Base-by-base conservation (phyloP, 1,140 invertebrate species). In the Neelides sp. region DNA sequence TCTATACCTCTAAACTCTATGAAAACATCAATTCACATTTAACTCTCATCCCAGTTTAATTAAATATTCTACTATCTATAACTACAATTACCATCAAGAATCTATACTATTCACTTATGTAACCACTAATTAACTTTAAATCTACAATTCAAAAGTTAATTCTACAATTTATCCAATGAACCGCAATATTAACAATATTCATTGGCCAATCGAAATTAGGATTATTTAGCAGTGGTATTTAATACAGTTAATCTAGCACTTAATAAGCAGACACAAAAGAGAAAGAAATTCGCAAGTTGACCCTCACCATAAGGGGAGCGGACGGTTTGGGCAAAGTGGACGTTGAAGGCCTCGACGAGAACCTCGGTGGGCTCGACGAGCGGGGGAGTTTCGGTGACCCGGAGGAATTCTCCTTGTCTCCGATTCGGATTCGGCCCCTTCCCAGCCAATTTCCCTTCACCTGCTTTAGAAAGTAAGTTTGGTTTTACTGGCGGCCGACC, bases 351-450 rank as follows among this genome's bases (percentile, higher is more conserved):
- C 51, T 78, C 79, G 24, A 86, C 74, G 52, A 78, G 75, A 52
- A 89, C 83, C 66, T 88, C 82, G 34, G 78, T 76, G 15, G 85
- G 84, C 57, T 85, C 79, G 56, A 88, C 81, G 24, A 90, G 71
- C 39, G 76, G 76, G 61, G 80, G 71, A 44, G 73, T 75, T 59
- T 76, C 68, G 22, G 64, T 67, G 40, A 71, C 66, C 48, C 68
- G 63, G 27, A 70, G 59, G 50, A 71, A 68, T 61, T 70, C 68
- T 27, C 65, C 63, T 56, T 69, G 66, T 50, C 55, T 49, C 47
- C 61, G 39, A 50, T 50, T 46, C 27, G 60, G 58, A 49, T 48
- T 54, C 27, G 55, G 52, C 24, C 32, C 19, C 19, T 13, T 13
- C 13, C n/a, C 23, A 19, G 8, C 35, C 20, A n/a, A 15, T 40